These are phyloP conservation scores for Tetramorium bicarinatum DNA, from an alignment of 2,888 invertebrate genomes.

Conservation along the genomic window DNA sequence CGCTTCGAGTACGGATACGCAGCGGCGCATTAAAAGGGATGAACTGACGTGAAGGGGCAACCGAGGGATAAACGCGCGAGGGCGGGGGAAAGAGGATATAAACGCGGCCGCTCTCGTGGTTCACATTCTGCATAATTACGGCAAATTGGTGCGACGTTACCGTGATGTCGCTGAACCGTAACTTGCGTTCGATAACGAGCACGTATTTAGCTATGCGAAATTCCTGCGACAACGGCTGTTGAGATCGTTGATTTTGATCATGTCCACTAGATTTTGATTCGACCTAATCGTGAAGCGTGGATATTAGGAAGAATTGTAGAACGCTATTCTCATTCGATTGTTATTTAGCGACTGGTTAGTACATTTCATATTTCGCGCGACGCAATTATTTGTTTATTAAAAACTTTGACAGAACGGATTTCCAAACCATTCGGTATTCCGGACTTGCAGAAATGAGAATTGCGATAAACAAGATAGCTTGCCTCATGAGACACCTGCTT, in stretches of 20 bases:
- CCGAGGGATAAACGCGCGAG: background rate
- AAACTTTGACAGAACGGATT: background rate
- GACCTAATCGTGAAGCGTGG: background rate
- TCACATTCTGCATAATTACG: slow-evolving; percentile 55
- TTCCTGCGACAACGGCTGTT: slow-evolving; percentile 24
- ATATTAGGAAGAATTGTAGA: background rate
- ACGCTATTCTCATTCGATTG: background rate
- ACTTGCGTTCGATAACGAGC: slow-evolving; percentile 43
- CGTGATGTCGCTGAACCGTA: slow-evolving; percentile 31
- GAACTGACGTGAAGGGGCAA: slow-evolving; percentile 12
- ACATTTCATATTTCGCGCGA: background rate
- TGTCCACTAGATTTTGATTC: background rate
- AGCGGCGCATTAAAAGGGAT: slow-evolving; percentile 33
- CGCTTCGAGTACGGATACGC: background rate
- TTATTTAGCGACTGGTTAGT: background rate
- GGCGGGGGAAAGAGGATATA: background rate
- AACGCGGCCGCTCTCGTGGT: slow-evolving; percentile 26
- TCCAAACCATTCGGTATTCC: background rate
- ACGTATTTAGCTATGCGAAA: slow-evolving; percentile 23
- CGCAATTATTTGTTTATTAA: background rate
- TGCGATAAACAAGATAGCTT: background rate
- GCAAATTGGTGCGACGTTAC: slow-evolving; percentile 40
- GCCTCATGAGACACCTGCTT: background rate
- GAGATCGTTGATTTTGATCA: background rate
- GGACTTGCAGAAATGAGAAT: background rate